Conservation (phyloP, 2,888 invertebrate species). For the Polymixis flavicincta region DNA sequence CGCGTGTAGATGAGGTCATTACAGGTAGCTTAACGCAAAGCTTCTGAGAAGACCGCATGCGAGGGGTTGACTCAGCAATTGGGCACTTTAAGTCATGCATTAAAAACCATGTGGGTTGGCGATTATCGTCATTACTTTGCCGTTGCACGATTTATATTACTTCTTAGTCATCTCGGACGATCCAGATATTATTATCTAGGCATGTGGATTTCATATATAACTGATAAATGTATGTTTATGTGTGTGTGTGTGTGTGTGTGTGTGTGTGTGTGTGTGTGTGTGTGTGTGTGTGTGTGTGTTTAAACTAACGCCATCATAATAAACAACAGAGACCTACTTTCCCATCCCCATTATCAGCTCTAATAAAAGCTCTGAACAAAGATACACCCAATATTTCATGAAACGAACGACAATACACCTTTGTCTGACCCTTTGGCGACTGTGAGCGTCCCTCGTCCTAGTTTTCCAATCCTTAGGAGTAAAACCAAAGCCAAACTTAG, state of each 20-base stretch:
- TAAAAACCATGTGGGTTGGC: conserved; percentile 38
- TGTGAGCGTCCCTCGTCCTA: conserved; percentile 23
- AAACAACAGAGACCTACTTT: neutral
- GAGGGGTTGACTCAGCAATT: conserved; percentile 52
- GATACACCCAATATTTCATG: conserved; percentile 30
- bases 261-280: too few species aligned
- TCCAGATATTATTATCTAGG: conserved; percentile 24
- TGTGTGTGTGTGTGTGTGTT: too few species aligned
- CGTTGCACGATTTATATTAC: conserved; percentile 43
- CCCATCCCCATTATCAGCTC: conserved; percentile 10
- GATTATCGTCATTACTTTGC: conserved; percentile 55
- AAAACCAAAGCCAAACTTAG: conserved; percentile 18
- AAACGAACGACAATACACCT: conserved; percentile 18
- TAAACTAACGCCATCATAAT: conserved; percentile 1
- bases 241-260: too few species aligned
- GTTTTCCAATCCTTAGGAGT: conserved; percentile 22
- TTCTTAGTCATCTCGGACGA: conserved; percentile 36
- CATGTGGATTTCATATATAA: conserved; percentile 28
- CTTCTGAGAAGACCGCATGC: conserved; percentile 53
- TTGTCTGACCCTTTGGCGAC: conserved; percentile 33
- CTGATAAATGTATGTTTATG: too few species aligned
- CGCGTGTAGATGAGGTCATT: conserved; percentile 45
- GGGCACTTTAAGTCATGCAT: conserved; percentile 27
- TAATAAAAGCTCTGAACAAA: conserved; percentile 26
- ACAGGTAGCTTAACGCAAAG: conserved; percentile 52